phyloP scores from a whole-genome alignment of 1,140 invertebrate species.

The Ephestia elutella region DNA sequence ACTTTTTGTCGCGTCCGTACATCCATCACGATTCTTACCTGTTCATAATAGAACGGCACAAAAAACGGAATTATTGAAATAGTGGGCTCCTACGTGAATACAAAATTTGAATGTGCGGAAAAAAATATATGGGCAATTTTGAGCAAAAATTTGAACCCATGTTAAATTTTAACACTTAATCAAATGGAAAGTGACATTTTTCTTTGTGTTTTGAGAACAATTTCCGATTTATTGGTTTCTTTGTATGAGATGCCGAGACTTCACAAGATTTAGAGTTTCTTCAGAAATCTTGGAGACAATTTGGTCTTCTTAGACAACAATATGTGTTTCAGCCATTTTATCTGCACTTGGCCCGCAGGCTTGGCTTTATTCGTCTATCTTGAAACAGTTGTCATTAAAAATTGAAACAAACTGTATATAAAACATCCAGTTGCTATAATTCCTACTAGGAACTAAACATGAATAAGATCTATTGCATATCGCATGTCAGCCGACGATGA shows the following conservation, averaged over 20 bases:
- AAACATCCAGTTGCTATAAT: too few relatives aligned
- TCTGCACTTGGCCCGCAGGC: too few relatives aligned
- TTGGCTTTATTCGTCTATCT: too few relatives aligned
- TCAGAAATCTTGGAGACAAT: too few relatives aligned
- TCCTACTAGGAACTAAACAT: background rate
- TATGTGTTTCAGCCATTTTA: too few relatives aligned
- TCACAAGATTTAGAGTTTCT: background rate
- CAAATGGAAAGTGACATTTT: slow-evolving; percentile 1
- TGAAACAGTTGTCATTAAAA: too few relatives aligned
- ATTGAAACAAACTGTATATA: too few relatives aligned
- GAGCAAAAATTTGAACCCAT: background rate
- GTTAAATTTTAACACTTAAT: slow-evolving; percentile 7
- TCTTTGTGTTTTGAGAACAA: background rate
- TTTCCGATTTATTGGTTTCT: slow-evolving; percentile 3
- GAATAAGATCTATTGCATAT: too few relatives aligned
- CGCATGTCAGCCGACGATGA: too few relatives aligned
- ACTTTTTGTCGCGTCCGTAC: slow-evolving; percentile 2
- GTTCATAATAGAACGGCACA: slow-evolving; percentile 6
- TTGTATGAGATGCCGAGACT: background rate
- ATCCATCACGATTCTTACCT: slow-evolving; percentile 7
- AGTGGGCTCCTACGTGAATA: background rate
- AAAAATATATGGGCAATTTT: background rate
- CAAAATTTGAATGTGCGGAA: background rate
- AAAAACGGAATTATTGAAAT: slow-evolving; percentile 10
- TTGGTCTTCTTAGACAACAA: too few relatives aligned